Evolutionary conservation across 2,888 invertebrate species (phyloP), one percentile per base, ranked within the genome.

Genomic region (Steinernema carpocapsae): DNA sequence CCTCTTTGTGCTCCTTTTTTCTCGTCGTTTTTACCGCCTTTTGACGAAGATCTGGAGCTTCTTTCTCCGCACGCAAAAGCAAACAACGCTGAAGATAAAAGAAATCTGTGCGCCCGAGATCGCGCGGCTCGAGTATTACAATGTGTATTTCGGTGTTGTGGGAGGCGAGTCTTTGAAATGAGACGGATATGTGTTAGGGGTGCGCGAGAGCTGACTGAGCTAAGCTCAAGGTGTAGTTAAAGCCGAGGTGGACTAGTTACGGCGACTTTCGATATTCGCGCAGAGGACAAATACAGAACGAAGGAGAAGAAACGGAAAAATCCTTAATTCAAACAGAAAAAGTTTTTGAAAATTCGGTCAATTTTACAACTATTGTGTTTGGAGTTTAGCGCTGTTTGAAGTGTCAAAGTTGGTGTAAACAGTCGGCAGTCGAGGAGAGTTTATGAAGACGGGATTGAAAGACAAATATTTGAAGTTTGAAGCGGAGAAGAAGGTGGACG

Each of bases 81-180:
- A 64, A 64, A 64, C 64, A 64, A 12, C 64, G 64, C 64, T 1
- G 14, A 26, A 64, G 64, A 64, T 64, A 64, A 64, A 64, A 64
- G 64, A 64, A 64, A 64, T 64, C 64, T 64, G 3, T 17, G 29
- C 12, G 64, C 32, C 17, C 17, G 17, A n/a, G 7, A 12, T 29
- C 32, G 4, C 26, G 26, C 17, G 26, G 29, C 64, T 19, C 64
- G 64, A 29, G 64, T 52, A 52, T 52, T 52, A 52, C 52, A 52
- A 52, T 52, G 52, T 52, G 52, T 52, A 32, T 64, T 64, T 32
- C 64, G 37, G 37, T 64, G 64, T 64, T 64, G 64, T 64, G 64
- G 64, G 64, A 64, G 64, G 64, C n/a, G 32, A 64, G 56, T 4
- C 6, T 22, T 52, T 52, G 52, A 64, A 64, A 29, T 64, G 64